These are phyloP conservation scores for Riparia riparia DNA, from an alignment of 2,113 vertebrate genomes.

Conservation along the genomic window DNA sequence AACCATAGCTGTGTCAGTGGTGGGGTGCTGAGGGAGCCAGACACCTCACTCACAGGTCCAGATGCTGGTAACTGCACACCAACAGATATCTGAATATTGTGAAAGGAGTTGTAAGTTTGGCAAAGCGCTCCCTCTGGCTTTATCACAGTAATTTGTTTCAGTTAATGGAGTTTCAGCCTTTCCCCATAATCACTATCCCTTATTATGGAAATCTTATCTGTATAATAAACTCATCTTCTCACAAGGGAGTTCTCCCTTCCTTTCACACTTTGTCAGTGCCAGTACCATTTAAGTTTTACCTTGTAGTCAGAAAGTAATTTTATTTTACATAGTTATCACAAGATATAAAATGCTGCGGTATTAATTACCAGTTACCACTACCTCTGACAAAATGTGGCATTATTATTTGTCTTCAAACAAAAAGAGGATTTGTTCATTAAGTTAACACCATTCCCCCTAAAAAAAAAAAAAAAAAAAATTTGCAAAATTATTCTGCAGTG, in stretches of 20 bases:
- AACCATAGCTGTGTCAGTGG: background rate
- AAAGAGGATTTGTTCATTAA: background rate
- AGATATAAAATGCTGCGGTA: background rate
- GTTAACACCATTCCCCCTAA: fast-evolving
- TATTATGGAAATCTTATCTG: slow-evolving; percentile 68
- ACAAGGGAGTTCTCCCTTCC: slow-evolving; percentile 33
- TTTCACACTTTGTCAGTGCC: slow-evolving; percentile 56
- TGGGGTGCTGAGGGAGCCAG: background rate
- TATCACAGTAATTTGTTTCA: slow-evolving; percentile 64
- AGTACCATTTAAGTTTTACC: slow-evolving; percentile 10
- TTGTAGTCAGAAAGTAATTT: slow-evolving; percentile 29
- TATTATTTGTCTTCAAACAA: background rate
- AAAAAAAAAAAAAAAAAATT: background rate
- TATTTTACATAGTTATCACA: slow-evolving; percentile 2
- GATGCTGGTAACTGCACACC: background rate
- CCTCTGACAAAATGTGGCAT: background rate
- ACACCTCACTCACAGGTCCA: background rate
- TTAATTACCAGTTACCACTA: slow-evolving; percentile 7
- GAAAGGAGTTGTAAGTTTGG: slow-evolving; percentile 49
- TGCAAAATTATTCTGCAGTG: background rate
- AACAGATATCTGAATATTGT: background rate
- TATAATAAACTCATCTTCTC: slow-evolving; percentile 66
- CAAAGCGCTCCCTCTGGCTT: slow-evolving; percentile 62
- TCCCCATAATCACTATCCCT: slow-evolving; percentile 54
- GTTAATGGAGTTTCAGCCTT: slow-evolving; percentile 64